Evolutionary conservation across 2,888 invertebrate genomes (phyloP), one percentile per base, ranked within the genome.

Genomic region (Hedychridium roseum): DNA sequence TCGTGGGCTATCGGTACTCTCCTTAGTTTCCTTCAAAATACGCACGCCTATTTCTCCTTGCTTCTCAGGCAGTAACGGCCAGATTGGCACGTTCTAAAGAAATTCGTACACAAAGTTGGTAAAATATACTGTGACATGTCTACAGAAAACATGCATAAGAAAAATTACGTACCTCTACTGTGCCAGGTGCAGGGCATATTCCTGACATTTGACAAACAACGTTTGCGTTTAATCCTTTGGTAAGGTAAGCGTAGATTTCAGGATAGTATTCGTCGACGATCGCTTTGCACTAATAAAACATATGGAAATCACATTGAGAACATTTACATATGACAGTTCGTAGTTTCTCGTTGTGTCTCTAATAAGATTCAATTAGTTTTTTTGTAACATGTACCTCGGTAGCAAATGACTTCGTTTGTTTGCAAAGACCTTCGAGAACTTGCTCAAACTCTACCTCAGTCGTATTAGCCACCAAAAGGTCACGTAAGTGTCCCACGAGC

Each of bases 391-490:
- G 41, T 69, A 81, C 81, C 71, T 93, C 89, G 1, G 81, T 73
- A 55, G 87, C 84, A 79, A 92, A 92, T 6, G 83, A 81, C 49
- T 86, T 86, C 0, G 90, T 88, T 80, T 92, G 91, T 57, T 89
- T 89, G 81, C 94, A 94, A 2, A 94, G 80, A 50, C 93, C 90
- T 70, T 86, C 82, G 9, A 92, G 73, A 0, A 94, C 88, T 68
- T 84, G 82, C 76, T 89, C 85, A 80, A 94, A 94, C 80, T 94
- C 92, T 0, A 80, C 66, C 76, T 91, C 90, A 0, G 95, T 93
- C 0, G 94, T 92, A 74, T 94, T 93, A 12, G 94, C 88, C 18
- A 91, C 83, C 16, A 95, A 78, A 3, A 92, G 82, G 71, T 94
- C 91, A 52, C 88, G 86, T 59, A 94, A 81, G 78, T 94, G 93